Evolutionary conservation across 2,888 invertebrate genomes (phyloP).

Genomic region (Lepidocyrtoides sp.): DNA sequence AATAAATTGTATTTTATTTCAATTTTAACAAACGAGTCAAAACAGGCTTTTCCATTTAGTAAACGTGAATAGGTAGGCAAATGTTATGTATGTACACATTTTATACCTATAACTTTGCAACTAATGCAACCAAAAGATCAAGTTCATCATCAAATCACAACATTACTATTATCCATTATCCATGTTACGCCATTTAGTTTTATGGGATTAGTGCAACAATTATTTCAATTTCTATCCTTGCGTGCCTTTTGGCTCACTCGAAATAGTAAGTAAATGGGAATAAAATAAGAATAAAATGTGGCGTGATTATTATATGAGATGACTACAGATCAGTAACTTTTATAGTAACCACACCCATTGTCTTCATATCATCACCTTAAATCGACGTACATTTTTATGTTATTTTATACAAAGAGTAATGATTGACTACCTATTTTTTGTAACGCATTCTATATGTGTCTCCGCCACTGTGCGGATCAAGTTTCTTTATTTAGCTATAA

Average conservation of each 20-base stretch:
- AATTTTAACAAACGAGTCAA: background rate
- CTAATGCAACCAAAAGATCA: conserved; percentile 7
- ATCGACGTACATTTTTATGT: background rate
- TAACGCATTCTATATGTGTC: background rate
- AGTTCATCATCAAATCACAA: conserved; percentile 4
- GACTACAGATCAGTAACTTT: background rate
- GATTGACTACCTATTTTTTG: background rate
- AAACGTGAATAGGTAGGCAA: background rate
- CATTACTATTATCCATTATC: background rate
- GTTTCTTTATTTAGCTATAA: background rate
- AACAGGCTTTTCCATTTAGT: conserved; percentile 20
- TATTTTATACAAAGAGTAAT: background rate
- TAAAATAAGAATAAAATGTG: background rate
- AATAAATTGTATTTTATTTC: background rate
- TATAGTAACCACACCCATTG: conserved; percentile 34
- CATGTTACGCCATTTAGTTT: conserved; percentile 26
- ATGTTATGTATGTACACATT: background rate
- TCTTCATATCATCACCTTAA: background rate
- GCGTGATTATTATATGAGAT: background rate
- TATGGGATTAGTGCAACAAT: background rate
- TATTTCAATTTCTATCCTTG: background rate
- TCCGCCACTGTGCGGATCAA: too few relatives aligned
- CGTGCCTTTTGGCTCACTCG: background rate
- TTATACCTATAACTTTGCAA: background rate
- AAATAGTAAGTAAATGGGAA: background rate